Evolutionary conservation across 2,113 vertebrate genomes (phyloP).

Genomic region (Myodes glareolus): DNA sequence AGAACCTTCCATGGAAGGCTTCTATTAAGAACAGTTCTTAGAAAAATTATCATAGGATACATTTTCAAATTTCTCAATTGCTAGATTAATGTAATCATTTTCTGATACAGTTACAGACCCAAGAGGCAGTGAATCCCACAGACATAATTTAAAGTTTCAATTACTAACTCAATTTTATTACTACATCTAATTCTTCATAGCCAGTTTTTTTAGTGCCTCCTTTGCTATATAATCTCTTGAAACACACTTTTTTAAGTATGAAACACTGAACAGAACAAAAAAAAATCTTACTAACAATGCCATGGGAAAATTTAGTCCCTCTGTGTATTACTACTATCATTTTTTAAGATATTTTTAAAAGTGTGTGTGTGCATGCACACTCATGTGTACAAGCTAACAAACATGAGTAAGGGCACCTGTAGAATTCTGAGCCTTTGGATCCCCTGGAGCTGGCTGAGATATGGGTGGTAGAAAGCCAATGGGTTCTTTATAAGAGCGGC

Average conservation of each 20-base stretch:
- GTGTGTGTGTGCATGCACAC: neutral
- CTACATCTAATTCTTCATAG: slow-evolving; percentile 18
- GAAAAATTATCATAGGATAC: neutral
- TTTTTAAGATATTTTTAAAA: neutral
- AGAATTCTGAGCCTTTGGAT: neutral
- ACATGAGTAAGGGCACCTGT: too few species aligned
- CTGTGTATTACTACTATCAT: neutral
- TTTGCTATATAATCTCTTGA: slow-evolving; percentile 2
- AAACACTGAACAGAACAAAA: neutral
- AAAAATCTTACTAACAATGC: neutral
- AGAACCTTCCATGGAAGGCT: neutral
- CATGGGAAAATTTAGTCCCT: neutral
- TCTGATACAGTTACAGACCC: neutral
- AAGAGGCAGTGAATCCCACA: neutral
- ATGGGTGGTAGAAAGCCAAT: neutral
- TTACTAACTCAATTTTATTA: slow-evolving; percentile 39
- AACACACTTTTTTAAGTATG: slow-evolving; percentile 42
- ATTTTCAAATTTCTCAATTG: neutral
- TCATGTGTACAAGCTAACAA: too few species aligned
- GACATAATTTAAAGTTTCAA: slow-evolving; percentile 19
- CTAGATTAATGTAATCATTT: neutral
- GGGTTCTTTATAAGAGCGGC: neutral
- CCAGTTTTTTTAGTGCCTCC: slow-evolving; percentile 23
- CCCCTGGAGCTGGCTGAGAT: neutral
- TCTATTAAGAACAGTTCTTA: neutral